Base-by-base conservation (phyloP, 2,113 vertebrate species). In the Girardinichthys multiradiatus region DNA sequence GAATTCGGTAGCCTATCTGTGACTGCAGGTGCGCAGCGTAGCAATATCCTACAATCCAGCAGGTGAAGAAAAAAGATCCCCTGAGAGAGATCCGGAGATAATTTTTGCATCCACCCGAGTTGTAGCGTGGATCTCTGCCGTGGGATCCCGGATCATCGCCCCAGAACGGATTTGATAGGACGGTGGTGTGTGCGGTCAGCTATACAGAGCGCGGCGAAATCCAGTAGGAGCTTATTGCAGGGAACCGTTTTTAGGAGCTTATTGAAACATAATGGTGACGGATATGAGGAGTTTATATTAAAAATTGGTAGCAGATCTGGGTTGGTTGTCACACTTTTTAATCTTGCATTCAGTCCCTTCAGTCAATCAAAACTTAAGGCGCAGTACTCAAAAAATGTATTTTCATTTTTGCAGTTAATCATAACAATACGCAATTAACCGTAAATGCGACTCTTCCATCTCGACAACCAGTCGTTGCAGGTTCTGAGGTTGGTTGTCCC, bases 31-130 rank as follows among this genome's bases (percentile, higher is more conserved):
- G 87, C 78, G 59, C 63, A 30, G 71, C 80, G 26, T 65, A 29
- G 54, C 70, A 65, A 54, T 71, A 58, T 73, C 57, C 64, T 57
- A 30, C 75, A 62, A 83, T 87, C 87, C 89, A 91, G 91, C 91
- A 90, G 91, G 91, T 91, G 89, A 90, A 88, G 70, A 37, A 54
- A 63, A 13, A 63, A 39, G 26, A 31, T 42, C 39, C 57, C 74
- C 59, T 2, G 82, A 72, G 74, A n/a, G n/a, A n/a, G n/a, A n/a
- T n/a, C 80, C 76, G 45, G 73, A 62, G 80, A 81, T 42, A 21
- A 2, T 73, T 79, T 54, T 35, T 24, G 72, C 66, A 30, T 60
- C 39, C 62, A 39, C 33, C 39, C 57, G 68, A 74, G 82, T 65
- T 60, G 74, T 9, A 31, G 69, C 63, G 31, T 10, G 24, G 59